These are phyloP conservation scores for Leptinotarsa undecemlineata DNA, from an alignment of 1,140 invertebrate genomes.

Conservation along the genomic window DNA sequence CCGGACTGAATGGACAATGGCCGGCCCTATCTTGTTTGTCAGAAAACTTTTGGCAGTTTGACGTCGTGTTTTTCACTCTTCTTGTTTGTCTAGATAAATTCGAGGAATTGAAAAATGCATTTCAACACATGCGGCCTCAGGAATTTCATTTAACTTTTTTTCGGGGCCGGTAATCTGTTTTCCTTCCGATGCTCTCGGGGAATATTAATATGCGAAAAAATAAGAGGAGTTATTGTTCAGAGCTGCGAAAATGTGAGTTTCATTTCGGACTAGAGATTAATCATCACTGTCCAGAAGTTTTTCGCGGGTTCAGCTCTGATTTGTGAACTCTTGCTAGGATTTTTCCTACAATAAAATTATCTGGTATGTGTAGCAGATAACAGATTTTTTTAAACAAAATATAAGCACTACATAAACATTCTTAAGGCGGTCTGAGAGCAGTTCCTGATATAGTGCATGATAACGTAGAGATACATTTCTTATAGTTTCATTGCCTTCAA, in stretches of 20 bases:
- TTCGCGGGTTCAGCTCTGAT: neutral
- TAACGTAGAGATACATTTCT: no score
- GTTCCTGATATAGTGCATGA: no score
- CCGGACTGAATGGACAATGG: constrained; percentile 44
- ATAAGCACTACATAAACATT: accelerated
- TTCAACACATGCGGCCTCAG: constrained; percentile 43
- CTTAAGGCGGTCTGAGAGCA: no score
- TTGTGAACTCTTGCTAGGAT: neutral
- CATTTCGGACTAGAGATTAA: neutral
- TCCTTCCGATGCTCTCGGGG: constrained; percentile 9
- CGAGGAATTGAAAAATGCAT: constrained; percentile 42
- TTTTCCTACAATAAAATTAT: no score
- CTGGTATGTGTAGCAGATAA: no score
- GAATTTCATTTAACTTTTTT: constrained; percentile 30
- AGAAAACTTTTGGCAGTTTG: constrained; percentile 52
- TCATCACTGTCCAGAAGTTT: constrained; percentile 4
- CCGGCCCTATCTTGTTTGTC: constrained; percentile 48
- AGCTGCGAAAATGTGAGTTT: neutral
- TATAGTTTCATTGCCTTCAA: no score
- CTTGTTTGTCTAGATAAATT: constrained; percentile 36
- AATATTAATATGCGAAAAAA: constrained; percentile 20
- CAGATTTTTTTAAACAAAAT: no score
- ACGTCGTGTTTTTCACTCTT: constrained; percentile 49
- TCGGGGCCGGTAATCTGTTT: constrained; percentile 21
- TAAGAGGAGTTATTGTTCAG: constrained; percentile 2